Conservation (phyloP, 1,140 invertebrate genomes). For the Diuraphis noxia region DNA sequence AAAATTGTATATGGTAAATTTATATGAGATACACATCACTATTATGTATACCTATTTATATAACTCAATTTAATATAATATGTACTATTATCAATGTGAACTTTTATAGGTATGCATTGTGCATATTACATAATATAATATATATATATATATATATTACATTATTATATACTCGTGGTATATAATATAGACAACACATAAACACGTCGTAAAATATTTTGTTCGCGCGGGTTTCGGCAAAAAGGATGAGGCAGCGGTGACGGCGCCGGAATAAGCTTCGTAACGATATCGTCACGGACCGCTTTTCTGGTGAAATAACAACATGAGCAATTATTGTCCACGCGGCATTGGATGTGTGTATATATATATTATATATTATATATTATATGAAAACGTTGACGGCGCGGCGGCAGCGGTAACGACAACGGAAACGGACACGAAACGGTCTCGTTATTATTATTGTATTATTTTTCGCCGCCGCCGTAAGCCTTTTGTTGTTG, state of each 20-base stretch:
- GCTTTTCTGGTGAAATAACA: constrained; percentile 16
- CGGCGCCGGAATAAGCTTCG: constrained; percentile 31
- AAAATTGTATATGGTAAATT: too few relatives aligned
- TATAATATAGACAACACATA: neutral
- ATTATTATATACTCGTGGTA: neutral
- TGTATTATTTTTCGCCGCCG: constrained; percentile 27
- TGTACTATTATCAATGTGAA: neutral
- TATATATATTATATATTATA: neutral
- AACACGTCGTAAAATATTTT: neutral
- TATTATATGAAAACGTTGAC: neutral
- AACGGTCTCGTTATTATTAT: constrained; percentile 49
- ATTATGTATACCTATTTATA: too few relatives aligned
- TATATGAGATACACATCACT: too few relatives aligned
- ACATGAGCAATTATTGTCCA: constrained; percentile 41
- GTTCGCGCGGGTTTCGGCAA: neutral
- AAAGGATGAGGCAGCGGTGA: neutral
- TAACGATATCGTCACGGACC: constrained; percentile 36
- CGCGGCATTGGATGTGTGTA: neutral
- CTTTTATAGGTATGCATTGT: neutral
- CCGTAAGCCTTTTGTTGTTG: constrained; percentile 47
- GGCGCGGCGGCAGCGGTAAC: neutral
- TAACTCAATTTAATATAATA: too few relatives aligned
- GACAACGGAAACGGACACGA: constrained; percentile 33
- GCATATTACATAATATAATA: neutral
- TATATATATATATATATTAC: neutral